Base-by-base conservation (phyloP, 1,140 invertebrate genomes). In the Dysdera silvatica region DNA sequence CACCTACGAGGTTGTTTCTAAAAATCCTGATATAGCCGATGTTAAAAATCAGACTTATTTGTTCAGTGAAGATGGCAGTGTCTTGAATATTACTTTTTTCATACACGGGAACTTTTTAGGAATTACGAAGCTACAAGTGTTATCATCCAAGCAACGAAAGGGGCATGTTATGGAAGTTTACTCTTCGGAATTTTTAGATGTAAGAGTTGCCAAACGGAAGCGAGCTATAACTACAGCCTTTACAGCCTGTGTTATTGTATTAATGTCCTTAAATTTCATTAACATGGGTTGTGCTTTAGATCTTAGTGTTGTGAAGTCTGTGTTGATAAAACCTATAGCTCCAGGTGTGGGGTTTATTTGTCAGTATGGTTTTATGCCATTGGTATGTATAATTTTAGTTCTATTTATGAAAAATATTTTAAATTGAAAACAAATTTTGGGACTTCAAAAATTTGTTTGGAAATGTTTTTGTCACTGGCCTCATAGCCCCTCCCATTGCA, bases 201-300 rank as follows among this genome's bases (percentile, higher is more conserved):
- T 69, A n/a, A 64, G 32, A 6, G 65, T 69, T 40, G 35, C 64
- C 12, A 55, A 65, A 8, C 29, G 45, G 26, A 43, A 61, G 37
- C 45, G 45, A 41, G 51, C 45, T 12, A 52, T 65, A 54, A 57
- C 59, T 0, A 40, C n/a, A 57, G 65, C 54, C 20, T 66, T 66
- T 33, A 57, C 43, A 0, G 43, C 40, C 5, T 88, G 87, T 58
- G 84, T 95, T 4, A 85, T 85, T 8, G 74, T 83, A 48, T 80
- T 96, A 45, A 88, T 95, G 52, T 84, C 85, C 0, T 77, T 94
- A 47, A 84, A 93, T 64, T 95, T 91, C 72, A 87, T 95, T 45
- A 94, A 95, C 76, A 95, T 95, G 79, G 93, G 93, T 0, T 94
- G 91, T 74, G 89, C 91, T 0, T 80, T 95, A 71, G 85, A 93